Percentiles rank a stretch among this genome's conserved stretches.
These are phyloP conservation scores for Trimorus sp. DNA, from an alignment of 2,888 invertebrate species.

Conservation along the genomic window DNA sequence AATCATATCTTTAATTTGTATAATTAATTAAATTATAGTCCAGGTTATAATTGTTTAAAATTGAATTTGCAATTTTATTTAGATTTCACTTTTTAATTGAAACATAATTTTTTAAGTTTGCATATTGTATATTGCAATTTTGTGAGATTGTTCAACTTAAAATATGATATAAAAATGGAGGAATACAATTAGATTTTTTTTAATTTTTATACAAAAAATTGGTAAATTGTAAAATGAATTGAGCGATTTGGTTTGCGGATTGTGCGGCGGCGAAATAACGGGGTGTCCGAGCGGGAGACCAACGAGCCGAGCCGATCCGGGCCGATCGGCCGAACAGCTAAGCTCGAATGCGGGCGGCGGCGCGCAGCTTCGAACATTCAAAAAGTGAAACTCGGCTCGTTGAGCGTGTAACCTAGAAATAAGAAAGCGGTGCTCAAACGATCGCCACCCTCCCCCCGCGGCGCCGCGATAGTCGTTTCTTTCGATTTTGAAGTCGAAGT, in stretches of 20 bases:
- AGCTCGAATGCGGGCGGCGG: slow-evolving; percentile 70
- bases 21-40: too few relatives aligned
- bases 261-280: slow-evolving; percentile 48
- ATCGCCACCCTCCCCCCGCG: slow-evolving; percentile 42
- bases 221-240: neutral
- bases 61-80: too few relatives aligned
- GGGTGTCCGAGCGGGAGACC: slow-evolving; percentile 62
- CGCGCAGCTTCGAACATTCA: slow-evolving; percentile 79
- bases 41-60: too few relatives aligned
- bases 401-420: slow-evolving; percentile 82
- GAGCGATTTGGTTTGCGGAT: slow-evolving; percentile 30
- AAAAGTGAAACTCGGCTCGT: slow-evolving; percentile 82
- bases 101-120: too few relatives aligned
- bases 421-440: slow-evolving; percentile 79
- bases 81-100: too few relatives aligned
- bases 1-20: too few relatives aligned
- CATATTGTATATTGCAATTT: too few relatives aligned
- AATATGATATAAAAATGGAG: too few relatives aligned
- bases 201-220: too few relatives aligned
- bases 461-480: slow-evolving; percentile 23
- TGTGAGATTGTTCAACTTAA: too few relatives aligned
- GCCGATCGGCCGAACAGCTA: slow-evolving; percentile 68
- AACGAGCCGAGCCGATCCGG: slow-evolving; percentile 62
- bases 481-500: slow-evolving; percentile 31
- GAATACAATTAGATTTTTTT: too few relatives aligned